These are phyloP conservation scores for Ectemnius lituratus DNA, from an alignment of 2,888 invertebrate genomes.

Conservation along the genomic window DNA sequence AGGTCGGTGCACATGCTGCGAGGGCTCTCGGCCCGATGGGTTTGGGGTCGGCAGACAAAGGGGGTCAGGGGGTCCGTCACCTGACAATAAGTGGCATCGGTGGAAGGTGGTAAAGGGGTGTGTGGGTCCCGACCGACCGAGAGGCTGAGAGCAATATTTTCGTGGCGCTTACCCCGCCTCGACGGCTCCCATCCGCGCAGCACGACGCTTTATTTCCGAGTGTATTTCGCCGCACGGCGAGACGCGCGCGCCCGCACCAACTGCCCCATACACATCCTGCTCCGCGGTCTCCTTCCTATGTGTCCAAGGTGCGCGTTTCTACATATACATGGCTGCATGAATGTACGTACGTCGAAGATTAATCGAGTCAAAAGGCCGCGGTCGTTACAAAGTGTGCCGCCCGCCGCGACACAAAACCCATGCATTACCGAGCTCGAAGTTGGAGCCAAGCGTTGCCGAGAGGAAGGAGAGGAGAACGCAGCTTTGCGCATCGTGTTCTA, in stretches of 20 bases:
- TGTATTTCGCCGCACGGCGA: constrained; percentile 64
- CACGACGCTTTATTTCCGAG: constrained; percentile 72
- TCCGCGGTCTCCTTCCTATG: constrained; percentile 14
- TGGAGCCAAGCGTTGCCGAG: constrained; percentile 46
- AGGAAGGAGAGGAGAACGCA: constrained; percentile 45
- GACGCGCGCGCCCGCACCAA: constrained; percentile 43
- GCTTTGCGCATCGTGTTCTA: constrained; percentile 64
- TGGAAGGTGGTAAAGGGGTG: constrained; percentile 52
- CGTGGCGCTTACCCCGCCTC: constrained; percentile 52
- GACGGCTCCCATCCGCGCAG: constrained; percentile 61
- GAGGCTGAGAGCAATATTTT: constrained; percentile 43
- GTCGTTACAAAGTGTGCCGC: constrained; percentile 78
- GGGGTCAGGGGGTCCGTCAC: constrained; percentile 15
- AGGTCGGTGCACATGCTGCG: too few relatives aligned
- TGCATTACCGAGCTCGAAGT: constrained; percentile 66
- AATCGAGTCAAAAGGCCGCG: constrained; percentile 77
- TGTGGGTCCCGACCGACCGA: constrained; percentile 22
- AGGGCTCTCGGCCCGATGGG: neutral
- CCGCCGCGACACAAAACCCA: constrained; percentile 75
- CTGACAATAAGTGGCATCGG: constrained; percentile 16
- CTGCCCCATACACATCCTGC: constrained; percentile 31
- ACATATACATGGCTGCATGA: constrained; percentile 17
- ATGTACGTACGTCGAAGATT: constrained; percentile 74
- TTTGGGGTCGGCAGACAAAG: neutral
- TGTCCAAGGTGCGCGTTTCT: constrained; percentile 3